These are phyloP conservation scores for Drosophila repletoides DNA, from an alignment of 1,140 invertebrate species.

Conservation along the genomic window DNA sequence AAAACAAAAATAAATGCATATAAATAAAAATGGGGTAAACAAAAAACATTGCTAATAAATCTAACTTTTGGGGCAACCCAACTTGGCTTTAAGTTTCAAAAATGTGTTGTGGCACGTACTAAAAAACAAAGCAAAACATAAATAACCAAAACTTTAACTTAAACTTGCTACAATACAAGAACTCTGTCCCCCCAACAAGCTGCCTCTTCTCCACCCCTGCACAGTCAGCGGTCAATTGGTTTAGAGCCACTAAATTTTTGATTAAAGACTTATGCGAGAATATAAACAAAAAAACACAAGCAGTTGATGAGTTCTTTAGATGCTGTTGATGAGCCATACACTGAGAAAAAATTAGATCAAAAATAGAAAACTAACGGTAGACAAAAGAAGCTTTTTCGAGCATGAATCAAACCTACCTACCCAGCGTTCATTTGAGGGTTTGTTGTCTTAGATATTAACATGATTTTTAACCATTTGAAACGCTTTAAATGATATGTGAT, in stretches of 20 bases:
- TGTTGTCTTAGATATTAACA: no score
- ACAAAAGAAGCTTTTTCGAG: no score
- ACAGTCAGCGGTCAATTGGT: background rate
- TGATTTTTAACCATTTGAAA: no score
- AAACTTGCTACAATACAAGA: background rate
- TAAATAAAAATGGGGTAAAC: background rate
- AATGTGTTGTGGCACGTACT: conserved; percentile 22
- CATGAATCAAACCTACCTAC: no score
- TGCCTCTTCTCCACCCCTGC: background rate
- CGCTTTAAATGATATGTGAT: no score
- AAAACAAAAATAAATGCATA: background rate
- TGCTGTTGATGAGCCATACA: conserved; percentile 20
- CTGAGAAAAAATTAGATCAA: no score
- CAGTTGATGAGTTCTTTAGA: conserved; percentile 16
- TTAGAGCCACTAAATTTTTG: conserved; percentile 65
- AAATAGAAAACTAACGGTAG: no score
- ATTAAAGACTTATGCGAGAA: conserved; percentile 62
- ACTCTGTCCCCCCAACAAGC: no score
- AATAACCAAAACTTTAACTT: conserved; percentile 20
- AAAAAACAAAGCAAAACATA: background rate
- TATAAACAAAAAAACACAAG: conserved; percentile 1
- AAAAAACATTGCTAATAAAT: conserved; percentile 34
- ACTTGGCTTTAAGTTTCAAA: conserved; percentile 49
- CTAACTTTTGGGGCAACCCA: conserved; percentile 21
- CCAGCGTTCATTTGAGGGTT: no score